Base-by-base conservation (phyloP, 2,888 invertebrate genomes). In the Sphaerophoria taeniata region DNA sequence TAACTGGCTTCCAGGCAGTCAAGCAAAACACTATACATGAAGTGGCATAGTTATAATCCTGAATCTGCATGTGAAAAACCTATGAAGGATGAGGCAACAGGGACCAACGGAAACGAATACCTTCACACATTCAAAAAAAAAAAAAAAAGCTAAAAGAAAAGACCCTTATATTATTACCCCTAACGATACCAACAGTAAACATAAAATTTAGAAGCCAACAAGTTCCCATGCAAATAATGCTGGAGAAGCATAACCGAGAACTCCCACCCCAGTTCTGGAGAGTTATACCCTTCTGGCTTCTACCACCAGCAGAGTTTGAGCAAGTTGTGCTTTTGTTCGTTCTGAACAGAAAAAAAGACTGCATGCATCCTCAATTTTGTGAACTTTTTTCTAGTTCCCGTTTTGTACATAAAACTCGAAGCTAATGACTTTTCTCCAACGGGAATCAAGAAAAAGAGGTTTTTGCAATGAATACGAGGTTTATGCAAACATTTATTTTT, bases 181-280 rank as follows among this genome's bases (percentile, higher is more conserved):
- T 76, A 76, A 69, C 75, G 75, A 76, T 69, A 76, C 69, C 75
- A 76, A 69, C 43, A 76, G 75, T 24, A 69, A 76, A 76, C 75
- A 76, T 76, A 43, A 24, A 76, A 69, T 60, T 76, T 76, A 75
- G 67, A 51, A 69, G 75, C 67, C 75, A 75, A 67, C 75, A 49
- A 60, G 58, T 67, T 60, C 11, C 67, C 56, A 51, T 75, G 51
- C 43, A 69, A 75, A 67, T 51, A 75, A 67, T 43, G 1, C 58
- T 9, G 49, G 9, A 58, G 43, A 39, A 51, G 56, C 6, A 24
- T 6, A 47, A 47, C 47, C 6, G 24, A 24, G 24, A 24, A 24
- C 24, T 24, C 36, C 6, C 49, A 36, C 36, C 49, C 49, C 49
- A 6, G 14, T n/a, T 65, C 12, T 36, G 1, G 7, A 12, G 11